phyloP scores from a whole-genome alignment of 2,113 vertebrate genomes.

The Helogale parvula region DNA sequence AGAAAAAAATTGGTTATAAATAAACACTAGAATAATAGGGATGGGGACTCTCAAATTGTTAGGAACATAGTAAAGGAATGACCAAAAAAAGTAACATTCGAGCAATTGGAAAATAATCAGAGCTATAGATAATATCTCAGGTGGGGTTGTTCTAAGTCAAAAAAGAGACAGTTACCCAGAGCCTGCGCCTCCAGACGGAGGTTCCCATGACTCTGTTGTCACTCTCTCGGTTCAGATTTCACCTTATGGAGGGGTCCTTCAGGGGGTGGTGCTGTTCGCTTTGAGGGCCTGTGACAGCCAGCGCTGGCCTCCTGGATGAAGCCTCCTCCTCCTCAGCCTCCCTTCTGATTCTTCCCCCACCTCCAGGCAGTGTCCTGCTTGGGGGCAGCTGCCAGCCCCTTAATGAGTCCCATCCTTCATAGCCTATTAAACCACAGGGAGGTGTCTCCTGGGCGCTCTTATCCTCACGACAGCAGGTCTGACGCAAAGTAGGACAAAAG shows the following conservation, averaged over 20 bases:
- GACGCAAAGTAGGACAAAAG: constrained; percentile 77
- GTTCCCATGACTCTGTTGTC: background rate
- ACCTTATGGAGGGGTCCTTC: background rate
- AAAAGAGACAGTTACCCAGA: background rate
- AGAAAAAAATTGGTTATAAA: constrained; percentile 2
- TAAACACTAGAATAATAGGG: background rate
- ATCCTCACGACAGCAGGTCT: constrained; percentile 76
- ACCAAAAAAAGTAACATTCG: constrained; percentile 37
- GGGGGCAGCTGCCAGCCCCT: constrained; percentile 73
- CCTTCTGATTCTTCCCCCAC: background rate
- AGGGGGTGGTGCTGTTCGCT: background rate
- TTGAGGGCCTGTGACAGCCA: background rate
- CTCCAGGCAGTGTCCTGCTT: constrained; percentile 58
- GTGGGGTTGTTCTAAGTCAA: background rate
- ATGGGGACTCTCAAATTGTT: background rate
- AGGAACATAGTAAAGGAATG: background rate
- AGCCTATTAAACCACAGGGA: constrained; percentile 72
- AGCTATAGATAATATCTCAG: background rate
- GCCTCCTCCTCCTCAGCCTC: background rate
- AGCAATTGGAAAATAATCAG: constrained; percentile 39
- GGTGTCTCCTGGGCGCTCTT: constrained; percentile 76
- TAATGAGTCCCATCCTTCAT: constrained; percentile 78
- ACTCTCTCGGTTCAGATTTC: background rate
- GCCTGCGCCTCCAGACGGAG: background rate
- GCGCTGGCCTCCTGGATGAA: background rate